Evolutionary conservation across 2,888 invertebrate genomes (phyloP).

Genomic region (Argyresthia albistria): DNA sequence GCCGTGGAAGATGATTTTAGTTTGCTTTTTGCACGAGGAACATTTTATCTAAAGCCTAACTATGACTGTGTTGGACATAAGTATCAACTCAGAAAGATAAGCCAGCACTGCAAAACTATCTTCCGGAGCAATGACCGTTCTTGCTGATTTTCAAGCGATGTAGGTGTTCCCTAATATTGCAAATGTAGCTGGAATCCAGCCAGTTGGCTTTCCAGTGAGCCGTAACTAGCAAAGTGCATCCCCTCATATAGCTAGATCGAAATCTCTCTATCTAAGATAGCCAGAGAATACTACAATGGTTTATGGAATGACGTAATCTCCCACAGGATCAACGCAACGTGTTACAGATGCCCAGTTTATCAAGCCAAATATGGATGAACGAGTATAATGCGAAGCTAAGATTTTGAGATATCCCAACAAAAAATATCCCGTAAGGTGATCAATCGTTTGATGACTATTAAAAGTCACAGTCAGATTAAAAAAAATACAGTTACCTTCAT

Average conservation of each 20-base stretch:
- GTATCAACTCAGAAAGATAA: neutral
- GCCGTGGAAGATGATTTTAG: neutral
- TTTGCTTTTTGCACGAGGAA: neutral
- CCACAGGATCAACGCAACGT: no score
- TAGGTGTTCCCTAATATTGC: neutral
- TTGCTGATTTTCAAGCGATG: neutral
- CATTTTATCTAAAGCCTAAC: no score
- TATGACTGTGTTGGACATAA: neutral
- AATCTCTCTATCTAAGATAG: neutral
- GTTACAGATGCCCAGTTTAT: no score
- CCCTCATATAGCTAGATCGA: slow-evolving; percentile 4
- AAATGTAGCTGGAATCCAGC: slow-evolving; percentile 7
- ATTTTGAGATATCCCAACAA: no score
- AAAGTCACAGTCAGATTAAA: slow-evolving; percentile 5
- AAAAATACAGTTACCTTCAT: slow-evolving; percentile 19
- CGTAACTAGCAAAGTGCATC: neutral
- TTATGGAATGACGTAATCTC: no score
- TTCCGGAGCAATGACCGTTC: neutral
- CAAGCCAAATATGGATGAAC: no score
- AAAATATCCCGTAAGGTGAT: slow-evolving; percentile 2
- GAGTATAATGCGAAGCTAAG: no score
- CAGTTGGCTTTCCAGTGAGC: slow-evolving; percentile 12
- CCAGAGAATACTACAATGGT: no score
- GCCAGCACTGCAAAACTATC: neutral
- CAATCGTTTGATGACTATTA: neutral